Evolutionary conservation across 2,113 vertebrate species (phyloP).

Genomic region (Rhegmatorhina hoffmannsi): DNA sequence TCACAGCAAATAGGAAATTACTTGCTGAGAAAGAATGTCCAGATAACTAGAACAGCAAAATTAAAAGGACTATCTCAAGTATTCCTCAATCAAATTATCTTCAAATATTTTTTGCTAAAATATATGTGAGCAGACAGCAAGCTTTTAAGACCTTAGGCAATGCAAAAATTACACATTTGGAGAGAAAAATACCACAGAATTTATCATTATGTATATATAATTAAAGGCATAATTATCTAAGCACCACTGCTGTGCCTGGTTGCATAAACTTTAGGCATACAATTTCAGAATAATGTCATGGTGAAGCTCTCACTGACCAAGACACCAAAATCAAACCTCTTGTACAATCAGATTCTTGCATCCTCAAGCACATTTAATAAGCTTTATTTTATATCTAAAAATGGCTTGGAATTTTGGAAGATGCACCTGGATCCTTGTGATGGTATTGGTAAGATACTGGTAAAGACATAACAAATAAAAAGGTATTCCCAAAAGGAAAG

Average conservation of each 20-base stretch:
- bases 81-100: background rate
- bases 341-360: background rate
- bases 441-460: rapidly evolving
- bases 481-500: background rate
- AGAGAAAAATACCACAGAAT: background rate
- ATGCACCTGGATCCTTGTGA: background rate
- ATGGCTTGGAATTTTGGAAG: background rate
- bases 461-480: background rate
- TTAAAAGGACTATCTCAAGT: background rate
- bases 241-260: background rate
- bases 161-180: background rate
- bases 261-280: background rate
- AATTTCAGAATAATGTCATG: background rate
- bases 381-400: background rate
- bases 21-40: background rate
- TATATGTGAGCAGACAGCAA: background rate
- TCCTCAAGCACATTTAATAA: background rate
- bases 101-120: background rate
- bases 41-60: background rate
- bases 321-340: background rate
- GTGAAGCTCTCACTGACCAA: background rate
- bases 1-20: background rate
- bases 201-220: background rate
- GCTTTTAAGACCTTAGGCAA: background rate
- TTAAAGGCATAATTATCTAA: background rate